Evolutionary conservation across 2,113 vertebrate genomes (phyloP), one percentile per base, ranked within the genome.

Genomic region (Sterna hirundo): DNA sequence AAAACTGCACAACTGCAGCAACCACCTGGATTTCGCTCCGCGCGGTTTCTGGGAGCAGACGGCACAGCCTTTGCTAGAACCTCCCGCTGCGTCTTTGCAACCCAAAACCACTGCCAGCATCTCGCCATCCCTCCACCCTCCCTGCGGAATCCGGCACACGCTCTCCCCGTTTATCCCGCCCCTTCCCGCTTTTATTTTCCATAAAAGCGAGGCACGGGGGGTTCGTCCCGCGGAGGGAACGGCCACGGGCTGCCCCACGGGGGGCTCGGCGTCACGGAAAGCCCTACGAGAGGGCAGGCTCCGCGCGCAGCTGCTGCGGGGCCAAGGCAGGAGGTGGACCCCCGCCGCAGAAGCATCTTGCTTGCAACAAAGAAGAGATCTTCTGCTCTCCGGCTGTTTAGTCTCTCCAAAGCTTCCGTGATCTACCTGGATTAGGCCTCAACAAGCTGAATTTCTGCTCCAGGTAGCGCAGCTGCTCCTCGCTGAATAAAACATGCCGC

Each of bases 401-500:
- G 95, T 16, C 47, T 30, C 72, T 76, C 72, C 64, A 64, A 94
- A 89, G 51, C 65, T 65, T 57, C 95, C 80, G 82, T 62, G 88
- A 82, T 85, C 85, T 76, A 65, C 97, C 74, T 51, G 93, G 95
- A 96, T 76, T 60, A 88, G 94, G 81, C 52, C 79, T 93, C 84
- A 69, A 94, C 86, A 94, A 96, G 91, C 71, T 71, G 94, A 95
- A 92, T 98, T 97, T 97, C 96, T 97, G 97, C 96, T 97, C 88
- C 94, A 95, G 95, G 95, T 96, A 88, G 78, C 55, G 46, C 97
- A 97, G 96, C 95, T 96, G 94, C 94, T 95, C 69, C 96, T 93
- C 3, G 23, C 95, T 97, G 97, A 98, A 97, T 98, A 97, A 98
- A 97, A 97, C 90, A 97, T 96, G 88, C 15, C 6, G 0, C 38